Conservation (phyloP, 1,140 invertebrate genomes). For the Wiebesia pumilae region DNA sequence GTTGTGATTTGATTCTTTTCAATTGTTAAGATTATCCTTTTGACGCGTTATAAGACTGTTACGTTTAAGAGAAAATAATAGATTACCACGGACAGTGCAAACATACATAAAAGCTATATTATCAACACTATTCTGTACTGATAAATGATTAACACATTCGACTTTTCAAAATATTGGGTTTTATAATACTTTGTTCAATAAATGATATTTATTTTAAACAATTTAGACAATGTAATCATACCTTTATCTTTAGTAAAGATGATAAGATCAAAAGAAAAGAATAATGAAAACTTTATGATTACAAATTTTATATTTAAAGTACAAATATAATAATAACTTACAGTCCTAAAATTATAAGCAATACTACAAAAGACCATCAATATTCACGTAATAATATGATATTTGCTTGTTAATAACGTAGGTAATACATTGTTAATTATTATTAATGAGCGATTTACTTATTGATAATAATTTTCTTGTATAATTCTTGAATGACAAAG, state of each 20-base stretch:
- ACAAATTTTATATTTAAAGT: background rate
- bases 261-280: constrained; percentile 13
- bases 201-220: constrained; percentile 1
- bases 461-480: too few relatives aligned
- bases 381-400: too few relatives aligned
- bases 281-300: background rate
- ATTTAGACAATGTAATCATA: background rate
- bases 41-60: background rate
- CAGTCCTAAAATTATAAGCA: background rate
- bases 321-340: background rate
- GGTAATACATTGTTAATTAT: too few relatives aligned
- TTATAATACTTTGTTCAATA: background rate
- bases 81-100: too few relatives aligned
- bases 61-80: background rate
- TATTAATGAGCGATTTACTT: too few relatives aligned
- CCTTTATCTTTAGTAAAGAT: constrained; percentile 5
- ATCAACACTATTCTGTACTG: background rate
- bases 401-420: too few relatives aligned
- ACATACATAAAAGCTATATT: background rate
- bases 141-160: background rate
- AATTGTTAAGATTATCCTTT: background rate
- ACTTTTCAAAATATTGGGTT: background rate
- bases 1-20: too few relatives aligned
- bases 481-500: too few relatives aligned
- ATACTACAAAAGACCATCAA: too few relatives aligned